Evolutionary conservation across 1,140 invertebrate genomes (phyloP), one percentile per base, ranked within the genome.

Genomic region (Holcopasites calliopsidis): DNA sequence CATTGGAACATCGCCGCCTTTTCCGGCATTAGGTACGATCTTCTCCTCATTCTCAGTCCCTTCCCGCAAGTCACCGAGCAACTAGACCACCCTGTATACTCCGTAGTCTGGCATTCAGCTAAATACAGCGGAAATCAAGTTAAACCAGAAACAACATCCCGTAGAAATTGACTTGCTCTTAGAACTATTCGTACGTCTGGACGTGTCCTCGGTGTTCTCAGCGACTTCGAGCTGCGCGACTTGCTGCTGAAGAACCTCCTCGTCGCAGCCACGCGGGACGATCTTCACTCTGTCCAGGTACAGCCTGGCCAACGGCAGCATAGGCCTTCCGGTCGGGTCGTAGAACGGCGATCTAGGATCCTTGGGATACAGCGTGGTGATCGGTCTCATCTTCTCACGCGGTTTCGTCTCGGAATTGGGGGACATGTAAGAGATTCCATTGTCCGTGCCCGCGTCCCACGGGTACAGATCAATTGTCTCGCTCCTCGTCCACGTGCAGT

Each of bases 401-500:
- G 98, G 98, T 18, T 94, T 92, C 0, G 97, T 97, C 77, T 97
- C 96, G 0, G 94, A 91, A 86, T 98, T 98, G 0, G 95, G 95
- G 0, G 97, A 97, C 94, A 98, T 96, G 88, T 99, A 99, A 8
- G 95, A 95, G n/a, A 97, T 94, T 7, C 98, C 98, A 87, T 95
- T 96, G 87, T 99, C 97, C 1, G 97, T 98, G 13, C 98, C 98
- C 31, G 97, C 97, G 91, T 99, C 98, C 94, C 96, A 99, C 1
- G 98, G 98, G 89, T 95, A 98, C 8, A 99, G 90, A 91, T 98
- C 96, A 64, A 99, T 94, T 1, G 93, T 93, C 85, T 96, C 92
- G 42, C 95, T 93, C 50, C 94, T 94, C 2, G 95, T 92, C 98
- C 98, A 99, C 1, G 95, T 95, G 88, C 98, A 98, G 89, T 99